Evolutionary conservation across 2,113 vertebrate genomes (phyloP).

Genomic region (Plecturocebus donacophilus): DNA sequence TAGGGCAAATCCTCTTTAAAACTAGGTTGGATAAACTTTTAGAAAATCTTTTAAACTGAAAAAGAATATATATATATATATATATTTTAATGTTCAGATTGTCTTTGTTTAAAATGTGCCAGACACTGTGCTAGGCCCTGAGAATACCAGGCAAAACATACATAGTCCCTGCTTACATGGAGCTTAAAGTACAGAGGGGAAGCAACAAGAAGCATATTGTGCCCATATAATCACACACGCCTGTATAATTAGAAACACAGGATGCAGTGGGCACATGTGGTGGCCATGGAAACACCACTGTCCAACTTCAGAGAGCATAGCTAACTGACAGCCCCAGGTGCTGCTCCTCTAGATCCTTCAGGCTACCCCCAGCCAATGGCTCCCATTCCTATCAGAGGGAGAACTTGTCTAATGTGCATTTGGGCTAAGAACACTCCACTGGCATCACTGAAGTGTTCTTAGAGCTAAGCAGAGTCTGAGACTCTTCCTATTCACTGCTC

Average conservation of each 20-base stretch:
- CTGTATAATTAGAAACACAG: rapidly evolving
- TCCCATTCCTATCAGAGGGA: neutral
- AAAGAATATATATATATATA: neutral
- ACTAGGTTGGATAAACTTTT: neutral
- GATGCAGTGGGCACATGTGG: neutral
- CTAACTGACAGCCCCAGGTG: neutral
- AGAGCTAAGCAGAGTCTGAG: neutral
- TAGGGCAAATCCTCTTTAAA: neutral
- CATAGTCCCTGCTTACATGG: neutral
- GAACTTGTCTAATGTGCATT: neutral
- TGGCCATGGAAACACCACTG: neutral
- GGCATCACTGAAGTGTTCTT: neutral
- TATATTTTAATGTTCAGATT: neutral
- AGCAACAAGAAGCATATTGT: neutral
- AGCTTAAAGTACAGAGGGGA: neutral
- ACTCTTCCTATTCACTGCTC: neutral
- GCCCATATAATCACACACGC: neutral
- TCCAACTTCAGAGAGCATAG: neutral
- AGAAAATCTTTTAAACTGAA: neutral
- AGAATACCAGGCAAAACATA: neutral
- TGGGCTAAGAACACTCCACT: neutral
- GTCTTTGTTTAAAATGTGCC: neutral
- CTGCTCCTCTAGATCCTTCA: neutral
- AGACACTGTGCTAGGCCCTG: neutral
- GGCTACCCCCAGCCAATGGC: neutral